Evolutionary conservation across 1,140 invertebrate species (phyloP).

Genomic region (Asbolus verrucosus): DNA sequence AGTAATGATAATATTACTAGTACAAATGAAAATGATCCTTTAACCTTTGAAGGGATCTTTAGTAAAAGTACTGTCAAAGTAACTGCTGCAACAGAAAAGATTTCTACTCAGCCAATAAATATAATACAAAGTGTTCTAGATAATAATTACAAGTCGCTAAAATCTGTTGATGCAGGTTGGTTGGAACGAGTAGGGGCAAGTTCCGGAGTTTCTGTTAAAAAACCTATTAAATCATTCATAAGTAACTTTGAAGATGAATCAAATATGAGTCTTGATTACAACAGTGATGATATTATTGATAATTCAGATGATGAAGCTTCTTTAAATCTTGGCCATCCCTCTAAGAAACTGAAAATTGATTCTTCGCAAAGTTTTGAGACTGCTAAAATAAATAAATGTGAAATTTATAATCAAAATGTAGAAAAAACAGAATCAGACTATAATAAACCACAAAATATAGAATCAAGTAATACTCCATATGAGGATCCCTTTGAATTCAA

Average conservation of each 20-base stretch:
- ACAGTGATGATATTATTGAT: conserved; percentile 72
- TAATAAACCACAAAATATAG: no score
- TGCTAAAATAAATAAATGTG: no score
- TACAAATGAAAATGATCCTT: neutral
- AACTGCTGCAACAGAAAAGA: conserved; percentile 53
- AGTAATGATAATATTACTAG: no score
- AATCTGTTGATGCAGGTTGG: conserved; percentile 61
- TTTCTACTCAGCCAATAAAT: conserved; percentile 62
- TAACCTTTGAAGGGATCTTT: conserved; percentile 26
- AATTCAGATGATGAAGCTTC: conserved; percentile 72
- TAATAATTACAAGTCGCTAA: conserved; percentile 50
- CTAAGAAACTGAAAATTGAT: conserved; percentile 60
- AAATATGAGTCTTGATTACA: conserved; percentile 49
- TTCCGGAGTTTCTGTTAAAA: conserved; percentile 49
- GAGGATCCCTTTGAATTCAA: conserved; percentile 12
- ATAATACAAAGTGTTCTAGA: conserved; percentile 63
- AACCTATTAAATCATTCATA: conserved; percentile 23
- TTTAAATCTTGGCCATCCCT: conserved; percentile 50
- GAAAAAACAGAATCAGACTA: no score
- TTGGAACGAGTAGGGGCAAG: conserved; percentile 57
- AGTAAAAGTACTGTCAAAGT: conserved; percentile 51
- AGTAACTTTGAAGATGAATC: conserved; percentile 27
- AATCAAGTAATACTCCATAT: no score
- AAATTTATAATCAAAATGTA: no score
- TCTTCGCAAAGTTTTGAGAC: neutral